Base-by-base conservation (phyloP, 2,797 vertebrate genomes). In the Moxostoma hubbsi region DNA sequence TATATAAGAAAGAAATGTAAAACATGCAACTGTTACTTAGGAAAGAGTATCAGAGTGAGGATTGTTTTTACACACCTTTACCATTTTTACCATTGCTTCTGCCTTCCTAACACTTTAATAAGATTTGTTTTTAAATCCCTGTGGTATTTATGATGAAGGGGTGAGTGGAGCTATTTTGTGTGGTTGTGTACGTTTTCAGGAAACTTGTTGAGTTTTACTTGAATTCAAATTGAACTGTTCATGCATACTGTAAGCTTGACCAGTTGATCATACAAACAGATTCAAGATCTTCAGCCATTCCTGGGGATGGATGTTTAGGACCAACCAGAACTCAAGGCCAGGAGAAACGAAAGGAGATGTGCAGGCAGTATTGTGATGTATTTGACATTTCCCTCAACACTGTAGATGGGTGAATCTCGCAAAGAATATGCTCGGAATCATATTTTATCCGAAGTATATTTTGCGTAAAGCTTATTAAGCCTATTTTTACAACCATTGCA, bases 281-380 rank as follows among this genome's bases (percentile, higher is more conserved):
- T 79, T 10, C 13, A 43, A 72, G 74, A 73, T 72, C 63, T 74
- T 64, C 77, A 79, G 63, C 24, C 50, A 81, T 71, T 72, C 79
- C 63, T 82, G 73, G 81, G 78, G 84, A 81, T 66, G 64, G 79
- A 81, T 1, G 79, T 74, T 83, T 84, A 81, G 91, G 90, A 93
- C 91, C 92, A 91, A 90, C 61, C 71, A 55, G 75, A 86, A 81
- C 53, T 81, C n/a, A 70, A 66, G 80, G 61, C 75, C 86, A 72
- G n/a, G 49, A 12, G 62, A 72, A 83, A 86, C 79, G 50, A 80
- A 86, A 91, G 90, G 89, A 90, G 87, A 92, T 88, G 77, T 77
- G 75, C 55, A 83, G 82, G 73, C 86, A 86, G 87, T 89, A 87
- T 89, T 88, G 50, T 78, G 65, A 85, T 67, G 54, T 65, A 50